phyloP scores from a whole-genome alignment of 2,113 vertebrate genomes.

The Calonectris borealis region DNA sequence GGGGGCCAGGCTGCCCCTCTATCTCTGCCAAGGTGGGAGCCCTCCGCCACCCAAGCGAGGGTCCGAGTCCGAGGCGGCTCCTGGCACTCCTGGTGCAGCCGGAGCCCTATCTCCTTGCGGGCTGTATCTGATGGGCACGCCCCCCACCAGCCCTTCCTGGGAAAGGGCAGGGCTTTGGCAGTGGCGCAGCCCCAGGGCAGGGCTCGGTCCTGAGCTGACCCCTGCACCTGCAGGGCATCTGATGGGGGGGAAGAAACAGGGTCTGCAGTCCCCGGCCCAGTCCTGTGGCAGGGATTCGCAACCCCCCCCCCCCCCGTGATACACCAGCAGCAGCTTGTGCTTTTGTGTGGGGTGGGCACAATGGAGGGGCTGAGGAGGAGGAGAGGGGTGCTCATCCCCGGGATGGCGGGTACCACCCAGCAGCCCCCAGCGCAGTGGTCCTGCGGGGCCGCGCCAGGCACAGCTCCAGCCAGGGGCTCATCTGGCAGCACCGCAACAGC shows the following conservation, averaged over 20 bases:
- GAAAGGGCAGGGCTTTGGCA: not conserved
- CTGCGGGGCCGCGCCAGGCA: fast-evolving
- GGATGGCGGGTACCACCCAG: fast-evolving
- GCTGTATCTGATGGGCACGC: not conserved
- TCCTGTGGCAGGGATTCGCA: not conserved
- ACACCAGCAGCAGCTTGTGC: not conserved
- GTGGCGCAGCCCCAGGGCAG: not conserved
- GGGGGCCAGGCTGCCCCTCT: not conserved
- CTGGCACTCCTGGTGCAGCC: not conserved
- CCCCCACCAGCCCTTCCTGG: not conserved
- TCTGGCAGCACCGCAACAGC: not conserved
- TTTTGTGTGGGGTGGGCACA: not conserved
- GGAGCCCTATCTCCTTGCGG: not conserved
- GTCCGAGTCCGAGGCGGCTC: fast-evolving
- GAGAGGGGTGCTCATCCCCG: not conserved
- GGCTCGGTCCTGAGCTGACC: not conserved
- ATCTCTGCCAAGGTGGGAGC: not conserved
- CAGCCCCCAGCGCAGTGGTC: not conserved
- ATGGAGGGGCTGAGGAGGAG: not conserved
- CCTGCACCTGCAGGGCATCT: not conserved
- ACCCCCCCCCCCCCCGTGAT: fast-evolving
- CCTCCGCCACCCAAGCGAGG: fast-evolving
- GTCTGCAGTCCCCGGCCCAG: not conserved
- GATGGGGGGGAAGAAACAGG: fast-evolving
- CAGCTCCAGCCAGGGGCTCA: not conserved